phyloP scores from a whole-genome alignment of 2,888 invertebrate species.

The Reticulitermes lucifugus region DNA sequence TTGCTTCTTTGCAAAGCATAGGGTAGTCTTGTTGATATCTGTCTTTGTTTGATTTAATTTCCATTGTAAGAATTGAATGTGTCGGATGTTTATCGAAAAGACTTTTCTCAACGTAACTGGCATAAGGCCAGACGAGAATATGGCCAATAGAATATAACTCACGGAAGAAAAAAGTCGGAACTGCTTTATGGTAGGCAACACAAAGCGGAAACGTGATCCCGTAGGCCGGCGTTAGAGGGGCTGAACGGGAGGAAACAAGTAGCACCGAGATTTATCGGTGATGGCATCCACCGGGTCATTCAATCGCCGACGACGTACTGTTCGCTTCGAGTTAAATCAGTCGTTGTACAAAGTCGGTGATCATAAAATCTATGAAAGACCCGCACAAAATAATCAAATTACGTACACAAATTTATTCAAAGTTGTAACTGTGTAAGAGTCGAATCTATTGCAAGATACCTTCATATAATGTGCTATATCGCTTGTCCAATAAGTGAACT shows the following conservation, averaged over 20 bases:
- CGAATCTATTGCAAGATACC: too few relatives aligned
- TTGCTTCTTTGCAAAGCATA: too few relatives aligned
- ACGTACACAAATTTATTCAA: too few relatives aligned
- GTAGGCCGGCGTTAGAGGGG: neutral
- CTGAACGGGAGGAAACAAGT: neutral
- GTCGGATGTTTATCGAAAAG: neutral
- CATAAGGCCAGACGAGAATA: constrained; percentile 34
- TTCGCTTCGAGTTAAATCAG: neutral
- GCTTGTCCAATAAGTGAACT: too few relatives aligned
- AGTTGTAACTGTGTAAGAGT: too few relatives aligned
- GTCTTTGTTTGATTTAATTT: too few relatives aligned
- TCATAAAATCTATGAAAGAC: too few relatives aligned
- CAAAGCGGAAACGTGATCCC: neutral
- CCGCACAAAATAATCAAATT: too few relatives aligned
- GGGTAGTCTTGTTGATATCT: too few relatives aligned
- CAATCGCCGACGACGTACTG: neutral
- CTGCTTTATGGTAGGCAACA: constrained; percentile 6
- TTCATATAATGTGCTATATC: too few relatives aligned
- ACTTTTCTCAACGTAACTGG: neutral
- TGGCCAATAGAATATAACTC: constrained; percentile 43
- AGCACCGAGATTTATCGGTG: neutral
- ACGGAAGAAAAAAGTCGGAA: neutral
- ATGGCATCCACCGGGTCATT: neutral
- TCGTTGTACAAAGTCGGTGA: too few relatives aligned
- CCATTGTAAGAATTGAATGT: neutral